Evolutionary conservation across 1,140 invertebrate genomes (phyloP).

Genomic region (Drosophila repletoides): DNA sequence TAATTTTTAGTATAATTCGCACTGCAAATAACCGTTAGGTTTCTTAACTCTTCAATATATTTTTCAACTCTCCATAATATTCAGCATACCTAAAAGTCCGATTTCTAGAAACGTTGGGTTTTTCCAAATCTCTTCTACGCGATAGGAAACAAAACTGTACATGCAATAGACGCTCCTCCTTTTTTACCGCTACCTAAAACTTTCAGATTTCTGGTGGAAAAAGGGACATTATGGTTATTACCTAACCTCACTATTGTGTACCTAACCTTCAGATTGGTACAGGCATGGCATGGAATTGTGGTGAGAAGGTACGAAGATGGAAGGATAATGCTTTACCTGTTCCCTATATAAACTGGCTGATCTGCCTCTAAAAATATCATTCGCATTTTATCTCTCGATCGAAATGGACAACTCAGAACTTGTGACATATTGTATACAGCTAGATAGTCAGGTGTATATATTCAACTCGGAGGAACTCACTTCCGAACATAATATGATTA

Average conservation of each 20-base stretch:
- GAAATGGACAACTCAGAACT: conserved; percentile 42
- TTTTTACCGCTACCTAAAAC: no score
- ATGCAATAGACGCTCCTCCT: no score
- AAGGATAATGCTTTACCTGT: neutral
- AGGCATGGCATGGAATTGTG: neutral
- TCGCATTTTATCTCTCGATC: neutral
- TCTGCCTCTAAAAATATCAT: neutral
- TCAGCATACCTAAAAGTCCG: no score
- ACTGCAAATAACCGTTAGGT: no score
- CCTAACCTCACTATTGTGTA: neutral
- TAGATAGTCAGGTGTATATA: conserved; percentile 47
- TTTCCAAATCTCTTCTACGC: no score
- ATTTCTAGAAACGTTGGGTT: no score
- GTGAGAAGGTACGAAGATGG: neutral
- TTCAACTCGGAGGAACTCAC: conserved; percentile 52
- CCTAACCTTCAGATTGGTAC: conserved; percentile 24
- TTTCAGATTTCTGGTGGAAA: no score
- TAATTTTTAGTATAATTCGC: no score
- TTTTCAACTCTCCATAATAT: no score
- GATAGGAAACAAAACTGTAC: no score
- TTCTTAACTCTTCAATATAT: no score
- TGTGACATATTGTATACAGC: conserved; percentile 44
- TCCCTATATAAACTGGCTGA: neutral
- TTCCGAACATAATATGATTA: conserved; percentile 54
- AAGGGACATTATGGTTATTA: no score